Conservation (phyloP, 2,888 invertebrate genomes). For the Tuta absoluta region DNA sequence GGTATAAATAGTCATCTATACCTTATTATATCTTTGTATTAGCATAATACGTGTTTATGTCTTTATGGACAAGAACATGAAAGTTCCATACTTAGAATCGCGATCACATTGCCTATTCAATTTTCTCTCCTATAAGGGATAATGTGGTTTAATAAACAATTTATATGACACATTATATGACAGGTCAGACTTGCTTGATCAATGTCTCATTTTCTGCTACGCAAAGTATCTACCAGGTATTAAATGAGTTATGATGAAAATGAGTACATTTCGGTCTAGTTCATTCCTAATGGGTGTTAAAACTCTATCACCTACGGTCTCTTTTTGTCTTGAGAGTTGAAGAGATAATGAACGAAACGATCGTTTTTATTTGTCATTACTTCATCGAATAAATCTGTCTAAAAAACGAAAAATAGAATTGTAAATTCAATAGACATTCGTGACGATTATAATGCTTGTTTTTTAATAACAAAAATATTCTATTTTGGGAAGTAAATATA, state of each 20-base stretch:
- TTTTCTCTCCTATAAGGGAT: slow-evolving; percentile 8
- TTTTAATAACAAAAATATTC: too few species aligned
- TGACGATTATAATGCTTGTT: too few species aligned
- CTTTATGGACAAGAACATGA: slow-evolving; percentile 6
- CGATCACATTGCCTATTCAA: slow-evolving; percentile 1
- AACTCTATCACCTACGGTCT: too few species aligned
- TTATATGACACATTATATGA: neutral
- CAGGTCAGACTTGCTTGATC: neutral
- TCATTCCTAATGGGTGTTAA: too few species aligned
- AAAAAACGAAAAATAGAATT: too few species aligned
- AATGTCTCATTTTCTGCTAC: neutral
- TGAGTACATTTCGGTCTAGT: too few species aligned
- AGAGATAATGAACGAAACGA: too few species aligned
- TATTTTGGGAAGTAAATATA: neutral
- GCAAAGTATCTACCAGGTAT: neutral
- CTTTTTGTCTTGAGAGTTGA: too few species aligned
- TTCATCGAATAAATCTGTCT: too few species aligned
- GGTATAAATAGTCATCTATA: neutral
- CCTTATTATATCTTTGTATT: neutral
- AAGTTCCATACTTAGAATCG: slow-evolving; percentile 9
- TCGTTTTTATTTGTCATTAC: too few species aligned
- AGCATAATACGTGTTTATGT: neutral
- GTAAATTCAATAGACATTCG: neutral
- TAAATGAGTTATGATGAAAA: too few species aligned
- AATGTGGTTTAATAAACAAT: neutral